These are phyloP conservation scores for Ochotona curzoniae DNA, from an alignment of 2,113 vertebrate genomes.

Conservation along the genomic window DNA sequence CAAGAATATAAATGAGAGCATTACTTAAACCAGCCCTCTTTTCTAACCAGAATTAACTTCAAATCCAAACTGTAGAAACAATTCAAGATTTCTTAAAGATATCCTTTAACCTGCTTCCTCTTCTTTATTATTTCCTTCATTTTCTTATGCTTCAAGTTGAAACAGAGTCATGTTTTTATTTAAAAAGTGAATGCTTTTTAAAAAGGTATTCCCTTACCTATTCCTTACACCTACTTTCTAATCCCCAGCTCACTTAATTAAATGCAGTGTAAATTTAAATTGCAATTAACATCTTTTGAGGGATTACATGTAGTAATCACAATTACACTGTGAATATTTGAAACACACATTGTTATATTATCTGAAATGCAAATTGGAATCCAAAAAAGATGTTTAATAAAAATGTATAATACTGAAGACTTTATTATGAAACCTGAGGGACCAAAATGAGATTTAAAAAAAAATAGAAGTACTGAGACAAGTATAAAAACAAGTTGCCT, in stretches of 20 bases:
- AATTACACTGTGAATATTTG: constrained; percentile 81
- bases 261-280: constrained; percentile 83
- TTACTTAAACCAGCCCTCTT: neutral
- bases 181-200: constrained; percentile 66
- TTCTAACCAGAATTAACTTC: constrained; percentile 38
- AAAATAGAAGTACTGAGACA: constrained; percentile 65
- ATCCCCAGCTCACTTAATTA: constrained; percentile 83
- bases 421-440: constrained; percentile 77
- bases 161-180: constrained; percentile 68
- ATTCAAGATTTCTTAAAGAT: constrained; percentile 29
- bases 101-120: constrained; percentile 44
- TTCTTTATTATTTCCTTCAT: constrained; percentile 15
- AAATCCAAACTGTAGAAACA: constrained; percentile 5
- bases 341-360: constrained; percentile 83
- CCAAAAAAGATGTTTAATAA: constrained; percentile 81
- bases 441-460: constrained; percentile 62
- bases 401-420: constrained; percentile 79
- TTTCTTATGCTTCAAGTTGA: constrained; percentile 56
- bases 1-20: constrained; percentile 56
- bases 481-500: constrained; percentile 73
- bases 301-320: constrained; percentile 82
- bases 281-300: constrained; percentile 84
- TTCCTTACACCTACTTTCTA: constrained; percentile 78
- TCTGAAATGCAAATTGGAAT: constrained; percentile 81
- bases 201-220: constrained; percentile 80